Base-by-base conservation (phyloP, 2,113 vertebrate genomes). In the Vireo altiloquus region DNA sequence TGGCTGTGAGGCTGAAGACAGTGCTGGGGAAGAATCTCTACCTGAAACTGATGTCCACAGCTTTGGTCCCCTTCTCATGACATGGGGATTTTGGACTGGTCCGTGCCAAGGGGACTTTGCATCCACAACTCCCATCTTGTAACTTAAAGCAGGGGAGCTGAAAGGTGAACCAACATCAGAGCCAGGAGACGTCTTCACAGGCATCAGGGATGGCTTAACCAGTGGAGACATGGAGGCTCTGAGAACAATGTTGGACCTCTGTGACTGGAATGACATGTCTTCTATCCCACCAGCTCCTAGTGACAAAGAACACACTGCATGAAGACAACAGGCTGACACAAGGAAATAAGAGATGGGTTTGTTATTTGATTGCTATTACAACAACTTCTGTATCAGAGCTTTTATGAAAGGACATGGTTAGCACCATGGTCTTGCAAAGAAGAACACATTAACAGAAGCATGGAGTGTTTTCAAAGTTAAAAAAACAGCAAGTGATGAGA, bases 31-130 rank as follows among this genome's bases (percentile, higher is more conserved):
- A 90, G 2, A 82, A 64, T 17, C 94, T 53, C 92, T 90, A 99
- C 99, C 98, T 94, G 98, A 97, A 89, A 97, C 89, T 1, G 98
- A 98, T 2, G 99, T 99, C 99, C 99, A 99, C 37, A 99, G 97
- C 91, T 99, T 98, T 39, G 98, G 99, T 8, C 92, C 98, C 94
- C 99, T 98, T 95, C 98, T 98, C 80, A 95, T 94, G 33, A 99
- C 15, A 14, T 98, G 98, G 31, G 99, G 98, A 95, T 98, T 99
- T 63, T 98, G 99, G 18, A 98, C 95, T 3, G 98, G 96, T 47
- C 98, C 98, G 35, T 97, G 97, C 98, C 98, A 98, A 17, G 99
- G 98, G 11, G 98, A 98, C 33, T 84, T 97, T 10, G 96, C 97
- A 44, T 99, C 98, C 82, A 97, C 89, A 44, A 93, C 90, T 68